phyloP scores from a whole-genome alignment of 1,140 invertebrate species.

The Andricus grossulariae region DNA sequence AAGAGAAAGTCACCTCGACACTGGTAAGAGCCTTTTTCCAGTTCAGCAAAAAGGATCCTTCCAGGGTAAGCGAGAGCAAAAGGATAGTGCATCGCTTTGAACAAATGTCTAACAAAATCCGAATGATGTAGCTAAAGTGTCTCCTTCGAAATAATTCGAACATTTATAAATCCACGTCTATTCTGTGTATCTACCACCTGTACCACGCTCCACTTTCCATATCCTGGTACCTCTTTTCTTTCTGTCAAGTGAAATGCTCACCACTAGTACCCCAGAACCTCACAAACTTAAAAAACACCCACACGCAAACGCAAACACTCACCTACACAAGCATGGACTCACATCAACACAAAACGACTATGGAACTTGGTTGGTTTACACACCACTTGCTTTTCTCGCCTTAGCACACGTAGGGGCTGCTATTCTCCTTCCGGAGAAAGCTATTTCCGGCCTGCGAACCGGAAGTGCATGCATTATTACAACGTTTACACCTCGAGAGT shows the following conservation, averaged over 20 bases:
- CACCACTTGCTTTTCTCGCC: constrained; percentile 39
- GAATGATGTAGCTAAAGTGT: background rate
- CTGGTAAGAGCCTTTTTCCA: no score
- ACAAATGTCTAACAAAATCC: no score
- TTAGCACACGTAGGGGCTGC: constrained; percentile 49
- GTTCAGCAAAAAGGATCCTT: no score
- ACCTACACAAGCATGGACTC: background rate
- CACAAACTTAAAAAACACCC: background rate
- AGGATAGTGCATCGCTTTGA: no score
- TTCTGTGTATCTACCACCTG: constrained; percentile 42
- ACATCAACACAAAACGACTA: background rate
- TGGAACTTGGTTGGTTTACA: constrained; percentile 14
- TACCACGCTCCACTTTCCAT: constrained; percentile 38
- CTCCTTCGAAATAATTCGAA: background rate
- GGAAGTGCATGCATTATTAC: constrained; percentile 56
- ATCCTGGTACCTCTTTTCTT: constrained; percentile 13
- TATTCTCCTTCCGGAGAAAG: constrained; percentile 44
- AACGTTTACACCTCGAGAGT: constrained; percentile 52
- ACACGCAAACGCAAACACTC: no score
- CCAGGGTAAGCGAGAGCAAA: no score
- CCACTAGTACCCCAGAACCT: constrained; percentile 17
- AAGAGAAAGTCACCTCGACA: no score
- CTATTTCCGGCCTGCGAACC: constrained; percentile 41
- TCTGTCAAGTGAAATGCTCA: constrained; percentile 45
- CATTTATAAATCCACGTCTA: constrained; percentile 37